A percentile compares a stretch with the other conserved stretches of the same genome.
phyloP scores from a whole-genome alignment of 2,797 vertebrate genomes.

The Pseudomugil gertrudae region DNA sequence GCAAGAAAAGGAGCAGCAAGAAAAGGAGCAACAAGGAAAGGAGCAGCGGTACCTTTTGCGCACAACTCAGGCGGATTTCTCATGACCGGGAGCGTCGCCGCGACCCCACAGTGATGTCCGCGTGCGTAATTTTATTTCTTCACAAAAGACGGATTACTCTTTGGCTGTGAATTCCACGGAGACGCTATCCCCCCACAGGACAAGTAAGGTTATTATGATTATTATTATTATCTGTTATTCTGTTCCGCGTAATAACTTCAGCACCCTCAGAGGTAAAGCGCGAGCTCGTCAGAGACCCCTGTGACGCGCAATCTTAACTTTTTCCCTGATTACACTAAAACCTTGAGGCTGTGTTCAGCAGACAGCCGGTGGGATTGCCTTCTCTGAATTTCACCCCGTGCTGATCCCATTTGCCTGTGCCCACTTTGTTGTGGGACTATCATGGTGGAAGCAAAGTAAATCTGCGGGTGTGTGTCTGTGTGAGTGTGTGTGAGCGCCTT shows the following conservation, averaged over 20 bases:
- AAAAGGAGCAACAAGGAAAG: too few species aligned
- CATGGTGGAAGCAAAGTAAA: constrained; percentile 56
- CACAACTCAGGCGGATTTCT: constrained; percentile 38
- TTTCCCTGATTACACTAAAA: constrained; percentile 43
- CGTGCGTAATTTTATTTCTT: constrained; percentile 38
- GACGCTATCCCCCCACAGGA: constrained; percentile 9
- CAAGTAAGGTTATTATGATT: constrained; percentile 56
- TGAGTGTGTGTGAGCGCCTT: constrained; percentile 4
- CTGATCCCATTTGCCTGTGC: constrained; percentile 58
- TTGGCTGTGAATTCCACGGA: constrained; percentile 38
- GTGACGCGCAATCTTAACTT: constrained; percentile 40
- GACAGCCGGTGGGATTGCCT: constrained; percentile 39
- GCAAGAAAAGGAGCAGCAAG: constrained; percentile 8
- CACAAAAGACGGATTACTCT: constrained; percentile 69
- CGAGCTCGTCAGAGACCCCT: constrained; percentile 6
- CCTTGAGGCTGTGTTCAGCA: constrained; percentile 3
- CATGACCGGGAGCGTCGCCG: constrained; percentile 44
- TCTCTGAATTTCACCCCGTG: constrained; percentile 62
- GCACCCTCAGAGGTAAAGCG: not conserved
- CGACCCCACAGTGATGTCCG: constrained; percentile 60
- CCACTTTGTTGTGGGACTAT: constrained; percentile 67
- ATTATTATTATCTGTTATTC: constrained; percentile 3
- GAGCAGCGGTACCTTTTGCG: constrained; percentile 37
- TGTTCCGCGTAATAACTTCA: constrained; percentile 13
- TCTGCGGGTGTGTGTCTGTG: constrained; percentile 20